These are phyloP conservation scores for Macrobrachium rosenbergii DNA, from an alignment of 1,140 invertebrate species.

Conservation along the genomic window DNA sequence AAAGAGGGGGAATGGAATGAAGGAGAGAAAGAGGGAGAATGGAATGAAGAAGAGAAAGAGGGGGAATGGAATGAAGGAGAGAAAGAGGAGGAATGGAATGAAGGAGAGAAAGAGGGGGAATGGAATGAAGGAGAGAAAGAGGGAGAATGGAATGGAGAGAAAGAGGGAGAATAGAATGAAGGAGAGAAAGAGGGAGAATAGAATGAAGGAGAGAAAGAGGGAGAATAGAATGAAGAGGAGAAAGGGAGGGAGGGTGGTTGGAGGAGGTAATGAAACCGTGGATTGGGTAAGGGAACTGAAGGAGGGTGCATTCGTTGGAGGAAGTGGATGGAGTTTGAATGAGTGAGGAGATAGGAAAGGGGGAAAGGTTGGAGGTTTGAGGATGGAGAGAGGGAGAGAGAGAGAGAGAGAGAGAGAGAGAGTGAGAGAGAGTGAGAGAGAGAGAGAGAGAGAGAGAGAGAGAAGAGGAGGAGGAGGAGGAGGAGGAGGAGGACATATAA, in stretches of 20 bases:
- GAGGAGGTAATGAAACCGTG: neutral
- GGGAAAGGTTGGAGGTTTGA: neutral
- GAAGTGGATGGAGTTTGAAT: neutral
- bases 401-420: no score
- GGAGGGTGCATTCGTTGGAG: neutral
- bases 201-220: neutral
- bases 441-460: no score
- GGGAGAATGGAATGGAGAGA: neutral
- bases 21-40: no score
- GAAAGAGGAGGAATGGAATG: neutral
- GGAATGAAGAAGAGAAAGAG: no score
- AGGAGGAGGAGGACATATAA: neutral
- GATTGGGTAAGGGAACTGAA: no score
- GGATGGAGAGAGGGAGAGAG: no score
- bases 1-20: no score
- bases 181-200: no score
- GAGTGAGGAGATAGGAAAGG: neutral
- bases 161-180: neutral
- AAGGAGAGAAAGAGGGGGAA: constrained; percentile 4
- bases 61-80: no score
- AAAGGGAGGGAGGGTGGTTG: neutral
- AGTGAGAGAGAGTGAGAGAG: no score
- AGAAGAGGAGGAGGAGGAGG: neutral
- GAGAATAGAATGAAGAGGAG: neutral
- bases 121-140: no score